phyloP scores from a whole-genome alignment of 1,140 invertebrate species.

The Drosophila jambulina region DNA sequence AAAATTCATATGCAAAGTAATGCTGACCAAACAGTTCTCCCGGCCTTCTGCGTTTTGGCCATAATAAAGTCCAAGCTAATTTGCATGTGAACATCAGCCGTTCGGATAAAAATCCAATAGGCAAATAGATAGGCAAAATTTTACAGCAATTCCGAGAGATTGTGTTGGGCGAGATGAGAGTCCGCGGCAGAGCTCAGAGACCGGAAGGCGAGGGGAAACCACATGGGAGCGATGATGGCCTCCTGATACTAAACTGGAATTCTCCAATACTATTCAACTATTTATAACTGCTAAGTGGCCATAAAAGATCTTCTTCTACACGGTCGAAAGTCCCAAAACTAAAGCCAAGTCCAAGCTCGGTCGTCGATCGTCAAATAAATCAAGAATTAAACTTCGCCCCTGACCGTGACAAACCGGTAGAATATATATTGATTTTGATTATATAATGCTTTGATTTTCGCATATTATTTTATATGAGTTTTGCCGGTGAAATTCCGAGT shows the following conservation, averaged over 20 bases:
- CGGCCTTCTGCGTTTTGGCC: slow-evolving; percentile 10
- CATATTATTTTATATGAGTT: slow-evolving; percentile 28
- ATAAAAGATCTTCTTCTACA: slow-evolving; percentile 41
- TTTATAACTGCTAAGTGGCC: slow-evolving; percentile 52
- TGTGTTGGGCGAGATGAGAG: slow-evolving; percentile 22
- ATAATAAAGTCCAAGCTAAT: slow-evolving; percentile 47
- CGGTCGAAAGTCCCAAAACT: slow-evolving; percentile 19
- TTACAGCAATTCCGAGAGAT: slow-evolving; percentile 54
- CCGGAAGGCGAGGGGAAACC: slow-evolving; percentile 7
- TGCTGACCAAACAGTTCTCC: slow-evolving; percentile 26
- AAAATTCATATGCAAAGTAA: slow-evolving; percentile 54
- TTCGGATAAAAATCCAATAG: slow-evolving; percentile 55
- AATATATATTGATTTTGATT: slow-evolving; percentile 25
- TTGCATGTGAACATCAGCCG: slow-evolving; percentile 60
- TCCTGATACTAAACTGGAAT: slow-evolving; percentile 38
- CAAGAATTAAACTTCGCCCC: slow-evolving; percentile 39
- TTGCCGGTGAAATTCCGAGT: slow-evolving; percentile 8
- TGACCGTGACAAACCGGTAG: slow-evolving; percentile 39
- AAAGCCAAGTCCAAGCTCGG: slow-evolving; percentile 31
- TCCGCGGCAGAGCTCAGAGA: slow-evolving; percentile 24
- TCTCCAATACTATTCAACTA: slow-evolving; percentile 35
- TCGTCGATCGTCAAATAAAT: slow-evolving; percentile 21
- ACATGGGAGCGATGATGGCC: slow-evolving; percentile 19
- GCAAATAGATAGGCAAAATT: slow-evolving; percentile 65
- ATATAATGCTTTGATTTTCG: slow-evolving; percentile 26